Percentiles rank a stretch among this genome's conserved stretches.
Evolutionary conservation across 2,113 vertebrate species (phyloP).

Genomic region (Python bivittatus): DNA sequence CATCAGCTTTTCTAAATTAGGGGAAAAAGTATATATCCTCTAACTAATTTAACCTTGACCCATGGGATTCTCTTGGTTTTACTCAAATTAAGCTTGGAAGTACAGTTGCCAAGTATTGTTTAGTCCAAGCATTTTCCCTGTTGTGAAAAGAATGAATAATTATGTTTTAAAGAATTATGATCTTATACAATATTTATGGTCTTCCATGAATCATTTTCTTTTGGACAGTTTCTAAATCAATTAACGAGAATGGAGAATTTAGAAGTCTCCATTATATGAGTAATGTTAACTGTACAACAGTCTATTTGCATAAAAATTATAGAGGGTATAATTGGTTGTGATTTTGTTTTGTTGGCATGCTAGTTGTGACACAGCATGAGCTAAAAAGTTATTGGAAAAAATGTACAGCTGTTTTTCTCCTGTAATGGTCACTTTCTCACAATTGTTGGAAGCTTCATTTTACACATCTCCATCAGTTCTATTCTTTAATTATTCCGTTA

Average conservation of each 20-base stretch:
- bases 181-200: not conserved
- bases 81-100: not conserved
- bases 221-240: slow-evolving; percentile 4
- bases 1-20: not conserved
- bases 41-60: not conserved
- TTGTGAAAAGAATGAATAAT: not conserved
- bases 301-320: slow-evolving; percentile 21
- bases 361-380: not conserved
- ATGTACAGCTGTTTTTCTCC: not conserved
- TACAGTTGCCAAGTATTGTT: not conserved
- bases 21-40: not conserved
- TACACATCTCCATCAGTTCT: not conserved
- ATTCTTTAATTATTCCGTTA: not conserved
- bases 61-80: not conserved
- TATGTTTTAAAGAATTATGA: not conserved
- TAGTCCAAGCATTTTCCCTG: not conserved
- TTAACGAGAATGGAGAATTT: not conserved
- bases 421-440: not conserved
- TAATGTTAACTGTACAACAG: slow-evolving; percentile 15
- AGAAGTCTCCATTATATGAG: not conserved
- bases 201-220: not conserved
- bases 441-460: not conserved
- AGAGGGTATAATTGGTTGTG: not conserved
- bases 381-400: not conserved
- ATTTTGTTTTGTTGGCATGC: not conserved